Percentiles rank a stretch among this genome's conserved stretches.
Evolutionary conservation across 1,140 invertebrate genomes (phyloP).

Genomic region (Tetragnatha versicolor): DNA sequence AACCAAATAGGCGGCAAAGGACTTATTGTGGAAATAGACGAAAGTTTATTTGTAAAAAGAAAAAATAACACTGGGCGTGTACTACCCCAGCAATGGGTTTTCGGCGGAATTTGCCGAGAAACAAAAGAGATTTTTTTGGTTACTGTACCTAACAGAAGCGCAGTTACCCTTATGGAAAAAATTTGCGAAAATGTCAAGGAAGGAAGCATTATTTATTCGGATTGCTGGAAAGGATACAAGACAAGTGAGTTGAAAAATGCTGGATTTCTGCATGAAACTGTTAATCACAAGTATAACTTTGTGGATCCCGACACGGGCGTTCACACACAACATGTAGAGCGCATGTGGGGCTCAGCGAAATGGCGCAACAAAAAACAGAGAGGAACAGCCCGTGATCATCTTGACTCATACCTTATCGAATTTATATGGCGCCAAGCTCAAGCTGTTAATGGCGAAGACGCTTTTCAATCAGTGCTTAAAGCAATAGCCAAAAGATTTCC

Average conservation of each 20-base stretch:
- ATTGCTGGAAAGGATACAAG: constrained; percentile 30
- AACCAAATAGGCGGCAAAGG: not conserved
- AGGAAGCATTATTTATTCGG: constrained; percentile 22
- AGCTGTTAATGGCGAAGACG: no score
- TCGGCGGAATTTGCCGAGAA: constrained; percentile 47
- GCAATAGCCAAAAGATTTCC: no score
- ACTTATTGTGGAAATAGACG: not conserved
- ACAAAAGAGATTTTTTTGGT: constrained; percentile 41
- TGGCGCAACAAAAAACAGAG: constrained; percentile 24
- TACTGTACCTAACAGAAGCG: constrained; percentile 29
- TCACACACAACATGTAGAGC: constrained; percentile 27
- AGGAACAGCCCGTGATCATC: not conserved
- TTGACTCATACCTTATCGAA: no score
- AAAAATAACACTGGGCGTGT: constrained; percentile 36
- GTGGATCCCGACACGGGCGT: no score
- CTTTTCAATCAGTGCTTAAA: no score
- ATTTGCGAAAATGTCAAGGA: constrained; percentile 13
- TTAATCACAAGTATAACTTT: no score
- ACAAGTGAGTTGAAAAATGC: constrained; percentile 1
- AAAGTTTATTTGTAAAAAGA: constrained; percentile 40
- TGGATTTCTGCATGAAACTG: no score
- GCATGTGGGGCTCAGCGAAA: constrained; percentile 32
- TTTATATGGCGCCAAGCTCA: no score
- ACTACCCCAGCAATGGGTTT: constrained; percentile 50
- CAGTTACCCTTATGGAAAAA: not conserved